Base-by-base conservation (phyloP, 2,113 vertebrate species). In the Himantopus leucocephalus region DNA sequence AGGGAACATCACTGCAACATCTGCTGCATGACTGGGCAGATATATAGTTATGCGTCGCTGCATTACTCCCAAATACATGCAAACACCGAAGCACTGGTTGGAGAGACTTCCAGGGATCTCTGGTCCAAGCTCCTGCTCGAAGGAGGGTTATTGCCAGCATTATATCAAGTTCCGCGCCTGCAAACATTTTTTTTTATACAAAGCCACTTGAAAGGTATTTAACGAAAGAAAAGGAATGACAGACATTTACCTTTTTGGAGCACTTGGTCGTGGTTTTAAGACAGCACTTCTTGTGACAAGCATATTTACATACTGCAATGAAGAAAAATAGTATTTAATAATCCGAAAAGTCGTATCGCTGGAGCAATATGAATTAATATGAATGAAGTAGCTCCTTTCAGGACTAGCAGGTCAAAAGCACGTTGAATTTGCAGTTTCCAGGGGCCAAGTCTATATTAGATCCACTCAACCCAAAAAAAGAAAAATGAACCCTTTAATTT, bases 281-380 rank as follows among this genome's bases (percentile, higher is more conserved):
- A 98, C 99, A 99, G 98, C 99, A 99, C 92, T 99, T 99, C 97
- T 98, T 99, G 98, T 99, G 99, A 96, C 99, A 99, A 97, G 99
- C 99, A 75, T 99, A 99, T 72, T 99, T 99, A 97, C 99, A 99
- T 88, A 99, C 99, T 99, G 98, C 97, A 99, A 98, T 1, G 94
- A 96, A 45, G 90, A 73, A 83, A 95, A 90, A 94, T 8, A 64
- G 68, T 35, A 60, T 35, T 95, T 71, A 79, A 58, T 22, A 81
- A 56, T 62, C 56, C 47, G 85, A 55, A 80, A 78, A 78, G 29
- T 58, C 37, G 79, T 19, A 68, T 1, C 0, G 0, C 10, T 85
- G 41, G 37, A 83, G 34, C 80, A 90, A 76, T 16, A 71, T 5
- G 4, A 79, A 87, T 91, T 55, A 41, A 43, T 39, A 59, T 4